Percentiles rank a stretch among this genome's conserved stretches.
phyloP scores from a whole-genome alignment of 2,888 invertebrate species.

The Lomographa bimaculata region DNA sequence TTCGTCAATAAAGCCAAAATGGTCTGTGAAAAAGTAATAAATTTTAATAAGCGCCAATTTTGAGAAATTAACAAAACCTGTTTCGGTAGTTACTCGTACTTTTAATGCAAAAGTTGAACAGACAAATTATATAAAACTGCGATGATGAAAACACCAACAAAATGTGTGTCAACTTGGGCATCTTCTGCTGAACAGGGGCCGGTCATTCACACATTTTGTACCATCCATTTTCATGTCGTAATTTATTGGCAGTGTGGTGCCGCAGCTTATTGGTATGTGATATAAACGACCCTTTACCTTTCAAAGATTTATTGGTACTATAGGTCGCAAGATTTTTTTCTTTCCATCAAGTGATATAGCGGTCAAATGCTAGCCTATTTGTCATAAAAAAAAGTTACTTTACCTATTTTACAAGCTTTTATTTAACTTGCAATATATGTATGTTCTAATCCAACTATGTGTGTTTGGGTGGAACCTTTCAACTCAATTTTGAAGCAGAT shows the following conservation, averaged over 20 bases:
- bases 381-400: no score
- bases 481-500: no score
- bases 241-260: slow-evolving; percentile 28
- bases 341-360: no score
- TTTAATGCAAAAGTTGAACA: slow-evolving; percentile 35
- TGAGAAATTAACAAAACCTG: slow-evolving; percentile 8
- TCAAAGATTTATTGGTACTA: slow-evolving; percentile 43
- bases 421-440: no score
- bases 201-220: slow-evolving; percentile 60
- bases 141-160: slow-evolving; percentile 45
- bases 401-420: no score
- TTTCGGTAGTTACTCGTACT: slow-evolving; percentile 28
- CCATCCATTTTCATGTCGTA: slow-evolving; percentile 32
- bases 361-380: no score
- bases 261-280: slow-evolving; percentile 23
- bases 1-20: slow-evolving; percentile 9
- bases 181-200: slow-evolving; percentile 46
- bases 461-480: no score
- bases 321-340: slow-evolving; percentile 25
- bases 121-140: slow-evolving; percentile 38
- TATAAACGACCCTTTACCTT: slow-evolving; percentile 51
- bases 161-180: slow-evolving; percentile 51
- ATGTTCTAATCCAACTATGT: no score
- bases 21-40: slow-evolving; percentile 9
- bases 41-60: slow-evolving; percentile 10